Evolutionary conservation across 2,888 invertebrate species (phyloP), one percentile per base, ranked within the genome.

Genomic region (Sarcophaga subvicina): DNA sequence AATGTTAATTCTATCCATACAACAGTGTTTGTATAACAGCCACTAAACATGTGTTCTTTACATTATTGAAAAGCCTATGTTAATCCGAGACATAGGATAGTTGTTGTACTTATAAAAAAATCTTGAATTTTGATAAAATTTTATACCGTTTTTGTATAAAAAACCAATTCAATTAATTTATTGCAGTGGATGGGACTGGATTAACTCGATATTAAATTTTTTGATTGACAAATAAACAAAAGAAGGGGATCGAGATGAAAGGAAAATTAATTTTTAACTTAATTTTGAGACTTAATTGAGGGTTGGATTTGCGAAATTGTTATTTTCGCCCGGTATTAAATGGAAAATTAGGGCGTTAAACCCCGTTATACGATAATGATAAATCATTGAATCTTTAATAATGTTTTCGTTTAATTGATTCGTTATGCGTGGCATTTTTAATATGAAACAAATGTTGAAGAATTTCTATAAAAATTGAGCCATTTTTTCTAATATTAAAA

Each of bases 311-410:
- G 60, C 73, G 17, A 67, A 37, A 8, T 10, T 37, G 8, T 37
- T 37, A 37, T 2, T 47, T 47, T 67, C 11, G 2, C 2, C 62
- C 3, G 17, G 66, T 77, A 72, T 64, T 73, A 64, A 70, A 54
- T 27, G 1, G 5, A 72, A 67, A 87, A 81, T 81, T 76, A 81
- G 81, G 81, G 84, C 87, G 78, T 79, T 84, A 76, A 86, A 83
- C 64, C 37, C 37, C 63, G 63, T 86, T 87, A 75, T 75, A 63
- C 63, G 47, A 80, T 72, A 62, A 75, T 84, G 77, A 87, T 84
- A 87, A 83, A 87, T 87, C 81, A 84, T 76, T 20, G 47, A 22
- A 25, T 17, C 22, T 49, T n/a, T 25, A 59, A 6, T 14, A 81
- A 85, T 37, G 8, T 8, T 0, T 37, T 37, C 37, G 72, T 72